phyloP scores from a whole-genome alignment of 2,888 invertebrate species.

The Spodoptera exigua region DNA sequence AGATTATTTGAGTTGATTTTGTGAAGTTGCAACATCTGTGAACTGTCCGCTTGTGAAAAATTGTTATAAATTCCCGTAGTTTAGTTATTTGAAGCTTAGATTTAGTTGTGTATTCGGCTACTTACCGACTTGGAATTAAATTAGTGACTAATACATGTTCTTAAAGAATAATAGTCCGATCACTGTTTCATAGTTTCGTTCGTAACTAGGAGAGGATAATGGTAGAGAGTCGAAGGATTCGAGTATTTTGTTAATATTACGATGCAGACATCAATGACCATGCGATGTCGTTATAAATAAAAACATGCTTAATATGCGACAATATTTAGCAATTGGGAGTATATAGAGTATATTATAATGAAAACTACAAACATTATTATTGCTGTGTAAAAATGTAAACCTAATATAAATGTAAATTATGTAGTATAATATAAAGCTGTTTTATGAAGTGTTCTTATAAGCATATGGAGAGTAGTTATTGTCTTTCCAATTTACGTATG shows the following conservation, averaged over 20 bases:
- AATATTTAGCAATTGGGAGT: slow-evolving; percentile 88
- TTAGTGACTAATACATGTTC: slow-evolving; percentile 76
- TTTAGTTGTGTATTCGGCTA: slow-evolving; percentile 77
- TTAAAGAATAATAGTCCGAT: slow-evolving; percentile 69
- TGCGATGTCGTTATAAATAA: slow-evolving; percentile 72
- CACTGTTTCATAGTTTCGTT: slow-evolving; percentile 68
- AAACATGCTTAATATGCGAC: slow-evolving; percentile 87
- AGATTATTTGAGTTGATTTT: slow-evolving; percentile 76
- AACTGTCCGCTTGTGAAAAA: slow-evolving; percentile 72
- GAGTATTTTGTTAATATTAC: slow-evolving; percentile 75
- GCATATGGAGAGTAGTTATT: slow-evolving; percentile 78
- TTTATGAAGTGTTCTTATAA: slow-evolving; percentile 89
- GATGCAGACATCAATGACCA: slow-evolving; percentile 76
- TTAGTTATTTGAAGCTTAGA: slow-evolving; percentile 75
- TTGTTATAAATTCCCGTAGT: slow-evolving; percentile 76
- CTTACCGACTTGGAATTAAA: slow-evolving; percentile 71
- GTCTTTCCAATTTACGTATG: slow-evolving; percentile 66
- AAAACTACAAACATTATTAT: slow-evolving; percentile 87
- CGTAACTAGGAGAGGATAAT: slow-evolving; percentile 57
- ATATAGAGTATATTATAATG: slow-evolving; percentile 86
- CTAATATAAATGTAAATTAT: slow-evolving; percentile 88
- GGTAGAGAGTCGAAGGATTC: slow-evolving; percentile 56
- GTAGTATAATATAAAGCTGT: slow-evolving; percentile 88
- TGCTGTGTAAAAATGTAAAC: slow-evolving; percentile 89
- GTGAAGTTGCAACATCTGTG: slow-evolving; percentile 71